Conservation (phyloP, 2,113 vertebrate genomes). For the Melanocharis versteri region DNA sequence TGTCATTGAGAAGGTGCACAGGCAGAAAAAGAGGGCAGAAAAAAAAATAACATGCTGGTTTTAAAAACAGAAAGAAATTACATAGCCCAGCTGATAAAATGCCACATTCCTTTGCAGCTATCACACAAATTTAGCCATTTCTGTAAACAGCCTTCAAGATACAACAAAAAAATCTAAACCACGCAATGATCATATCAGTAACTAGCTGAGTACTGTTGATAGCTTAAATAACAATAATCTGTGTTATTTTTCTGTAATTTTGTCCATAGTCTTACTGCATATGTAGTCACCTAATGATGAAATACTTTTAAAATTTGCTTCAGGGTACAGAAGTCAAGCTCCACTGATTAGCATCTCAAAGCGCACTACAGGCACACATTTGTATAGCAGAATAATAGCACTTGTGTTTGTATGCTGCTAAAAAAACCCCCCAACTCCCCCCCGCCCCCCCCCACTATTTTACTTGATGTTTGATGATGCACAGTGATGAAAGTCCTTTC, state of each 20-base stretch:
- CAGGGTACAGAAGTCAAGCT: slow-evolving; percentile 73
- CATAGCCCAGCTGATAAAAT: neutral
- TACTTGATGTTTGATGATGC: neutral
- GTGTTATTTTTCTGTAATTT: slow-evolving; percentile 19
- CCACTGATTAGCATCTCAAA: slow-evolving; percentile 71
- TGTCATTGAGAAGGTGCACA: neutral
- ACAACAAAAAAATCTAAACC: slow-evolving; percentile 16
- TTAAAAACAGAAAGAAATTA: neutral
- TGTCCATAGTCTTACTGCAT: slow-evolving; percentile 20
- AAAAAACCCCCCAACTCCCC: neutral
- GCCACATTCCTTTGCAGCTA: neutral
- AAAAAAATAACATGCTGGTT: neutral
- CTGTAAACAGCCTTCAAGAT: neutral
- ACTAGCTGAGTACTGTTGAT: neutral
- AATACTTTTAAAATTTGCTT: slow-evolving; percentile 58
- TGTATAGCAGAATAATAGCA: slow-evolving; percentile 58
- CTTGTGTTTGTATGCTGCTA: neutral
- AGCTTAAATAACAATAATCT: slow-evolving; percentile 30
- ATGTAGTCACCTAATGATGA: slow-evolving; percentile 42
- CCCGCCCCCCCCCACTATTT: neutral
- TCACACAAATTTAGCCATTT: neutral
- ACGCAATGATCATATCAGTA: neutral
- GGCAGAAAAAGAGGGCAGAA: neutral
- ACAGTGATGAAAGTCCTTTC: neutral
- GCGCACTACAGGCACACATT: slow-evolving; percentile 40